Conservation (phyloP, 2,888 invertebrate genomes). For the Toxonevra muliebris region DNA sequence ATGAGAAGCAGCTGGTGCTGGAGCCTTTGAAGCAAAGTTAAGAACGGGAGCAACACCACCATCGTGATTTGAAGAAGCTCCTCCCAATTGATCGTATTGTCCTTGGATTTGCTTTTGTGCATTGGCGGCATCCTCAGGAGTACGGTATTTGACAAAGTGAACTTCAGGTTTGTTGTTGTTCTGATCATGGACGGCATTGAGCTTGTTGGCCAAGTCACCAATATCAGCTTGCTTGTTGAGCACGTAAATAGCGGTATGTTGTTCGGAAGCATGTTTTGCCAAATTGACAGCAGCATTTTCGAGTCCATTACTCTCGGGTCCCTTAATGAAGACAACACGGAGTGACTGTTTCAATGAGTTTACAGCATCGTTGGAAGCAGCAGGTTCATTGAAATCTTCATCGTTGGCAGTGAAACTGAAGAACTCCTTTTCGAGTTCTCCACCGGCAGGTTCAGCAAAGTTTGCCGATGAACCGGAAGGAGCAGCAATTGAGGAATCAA, state of each 20-base stretch:
- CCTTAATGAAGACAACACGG: conserved; percentile 43
- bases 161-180: conserved; percentile 47
- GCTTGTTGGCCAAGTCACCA: conserved; percentile 37
- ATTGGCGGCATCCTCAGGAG: conserved; percentile 46
- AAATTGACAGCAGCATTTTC: conserved; percentile 38
- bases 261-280: conserved; percentile 38
- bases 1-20: conserved; percentile 14
- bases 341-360: conserved; percentile 38
- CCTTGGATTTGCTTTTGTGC: conserved; percentile 48
- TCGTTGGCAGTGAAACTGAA: conserved; percentile 41
- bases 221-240: conserved; percentile 43
- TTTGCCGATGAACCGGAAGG: no score
- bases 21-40: conserved; percentile 35
- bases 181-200: conserved; percentile 24
- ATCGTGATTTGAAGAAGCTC: conserved; percentile 39
- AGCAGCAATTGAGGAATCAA: no score
- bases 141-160: conserved; percentile 51
- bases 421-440: conserved; percentile 39
- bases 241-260: conserved; percentile 44
- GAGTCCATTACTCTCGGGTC: conserved; percentile 40
- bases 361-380: conserved; percentile 24
- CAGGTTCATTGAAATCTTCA: conserved; percentile 32
- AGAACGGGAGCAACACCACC: conserved; percentile 45
- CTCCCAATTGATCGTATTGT: conserved; percentile 45
- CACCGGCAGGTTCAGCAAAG: not conserved